Evolutionary conservation across 1,140 invertebrate species (phyloP).

Genomic region (Hydropsyche tenuis): DNA sequence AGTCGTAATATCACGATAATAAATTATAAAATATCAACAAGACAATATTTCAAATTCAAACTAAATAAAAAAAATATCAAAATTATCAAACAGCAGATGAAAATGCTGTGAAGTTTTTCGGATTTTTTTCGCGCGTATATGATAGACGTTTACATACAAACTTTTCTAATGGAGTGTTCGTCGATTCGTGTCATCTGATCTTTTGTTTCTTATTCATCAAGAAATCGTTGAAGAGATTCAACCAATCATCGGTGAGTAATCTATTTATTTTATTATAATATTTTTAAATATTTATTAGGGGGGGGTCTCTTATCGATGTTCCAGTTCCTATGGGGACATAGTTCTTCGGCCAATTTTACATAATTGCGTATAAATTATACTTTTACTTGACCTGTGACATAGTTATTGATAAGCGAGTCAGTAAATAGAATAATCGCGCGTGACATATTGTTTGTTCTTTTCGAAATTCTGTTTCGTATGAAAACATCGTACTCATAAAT

Average conservation of each 20-base stretch:
- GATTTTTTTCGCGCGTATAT: not conserved
- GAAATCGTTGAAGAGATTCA: not conserved
- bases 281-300: not conserved
- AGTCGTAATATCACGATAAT: not conserved
- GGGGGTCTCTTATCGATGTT: not conserved
- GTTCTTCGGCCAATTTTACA: not conserved
- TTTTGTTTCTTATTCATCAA: not conserved
- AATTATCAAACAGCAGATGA: not conserved
- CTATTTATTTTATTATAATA: not conserved
- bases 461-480: no score
- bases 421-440: not conserved
- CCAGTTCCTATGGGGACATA: not conserved
- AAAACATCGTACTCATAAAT: no score
- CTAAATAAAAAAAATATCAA: no score
- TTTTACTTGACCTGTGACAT: not conserved
- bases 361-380: not conserved
- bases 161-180: constrained; percentile 2
- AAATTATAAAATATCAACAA: not conserved
- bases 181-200: not conserved
- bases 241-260: not conserved
- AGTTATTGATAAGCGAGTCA: not conserved
- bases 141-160: not conserved
- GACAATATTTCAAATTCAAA: not conserved
- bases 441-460: no score
- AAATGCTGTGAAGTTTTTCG: no score